phyloP scores from a whole-genome alignment of 2,888 invertebrate genomes.

The Phengaris alcon region DNA sequence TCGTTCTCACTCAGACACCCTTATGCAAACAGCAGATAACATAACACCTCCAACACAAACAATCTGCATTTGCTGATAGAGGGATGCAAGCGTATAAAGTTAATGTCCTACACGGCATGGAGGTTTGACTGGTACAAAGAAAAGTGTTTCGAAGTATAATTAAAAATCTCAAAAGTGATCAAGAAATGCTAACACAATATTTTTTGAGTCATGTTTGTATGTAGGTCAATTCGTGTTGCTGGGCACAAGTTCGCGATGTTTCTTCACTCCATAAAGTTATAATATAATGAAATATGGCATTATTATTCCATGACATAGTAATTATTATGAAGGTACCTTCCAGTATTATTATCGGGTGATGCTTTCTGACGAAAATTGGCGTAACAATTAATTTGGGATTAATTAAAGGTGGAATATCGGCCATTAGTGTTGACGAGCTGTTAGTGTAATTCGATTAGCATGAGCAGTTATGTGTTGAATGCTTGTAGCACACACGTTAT shows the following conservation, averaged over 20 bases:
- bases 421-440: conserved; percentile 12
- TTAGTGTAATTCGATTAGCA: conserved; percentile 1
- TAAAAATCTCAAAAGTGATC: no score
- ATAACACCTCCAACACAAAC: not conserved
- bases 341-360: conserved; percentile 2
- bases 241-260: no score
- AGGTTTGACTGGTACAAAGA: not conserved
- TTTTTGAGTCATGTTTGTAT: no score
- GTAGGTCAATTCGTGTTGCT: no score
- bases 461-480: not conserved
- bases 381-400: conserved; percentile 10
- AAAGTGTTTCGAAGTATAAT: no score
- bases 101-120: not conserved
- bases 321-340: not conserved
- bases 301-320: not conserved
- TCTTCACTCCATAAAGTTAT: no score
- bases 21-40: not conserved
- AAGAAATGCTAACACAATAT: no score
- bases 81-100: not conserved
- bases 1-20: not conserved
- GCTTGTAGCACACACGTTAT: not conserved
- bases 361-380: conserved; percentile 15
- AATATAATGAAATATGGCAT: no score
- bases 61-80: conserved; percentile 1
- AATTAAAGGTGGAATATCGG: conserved; percentile 19